phyloP scores from a whole-genome alignment of 2,113 vertebrate genomes.

The Rhea americana region DNA sequence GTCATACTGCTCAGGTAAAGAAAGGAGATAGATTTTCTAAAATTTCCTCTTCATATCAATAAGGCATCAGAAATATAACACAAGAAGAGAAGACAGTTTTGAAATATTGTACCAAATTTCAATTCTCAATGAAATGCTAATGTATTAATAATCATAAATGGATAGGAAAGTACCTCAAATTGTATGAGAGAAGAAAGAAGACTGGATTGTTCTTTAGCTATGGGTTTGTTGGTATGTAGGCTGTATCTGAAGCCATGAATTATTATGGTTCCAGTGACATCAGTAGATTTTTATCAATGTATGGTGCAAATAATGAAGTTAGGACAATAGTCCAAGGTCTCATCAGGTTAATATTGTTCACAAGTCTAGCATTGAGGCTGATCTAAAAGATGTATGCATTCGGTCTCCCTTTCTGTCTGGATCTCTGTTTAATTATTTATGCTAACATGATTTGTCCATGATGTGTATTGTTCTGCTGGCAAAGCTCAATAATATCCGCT shows the following conservation, averaged over 20 bases:
- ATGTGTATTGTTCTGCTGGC: neutral
- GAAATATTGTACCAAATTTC: neutral
- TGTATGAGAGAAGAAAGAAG: neutral
- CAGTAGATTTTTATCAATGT: neutral
- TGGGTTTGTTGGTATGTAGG: neutral
- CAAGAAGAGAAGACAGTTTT: neutral
- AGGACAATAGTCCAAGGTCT: neutral
- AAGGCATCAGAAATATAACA: neutral
- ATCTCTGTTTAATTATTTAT: neutral
- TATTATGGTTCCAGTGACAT: neutral
- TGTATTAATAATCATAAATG: neutral
- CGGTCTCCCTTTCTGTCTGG: neutral
- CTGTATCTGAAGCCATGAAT: neutral
- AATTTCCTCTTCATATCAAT: neutral
- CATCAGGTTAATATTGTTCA: neutral
- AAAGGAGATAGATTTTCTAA: neutral
- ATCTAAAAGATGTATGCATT: neutral
- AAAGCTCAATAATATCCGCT: neutral
- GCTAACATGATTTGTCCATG: neutral
- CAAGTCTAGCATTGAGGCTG: neutral
- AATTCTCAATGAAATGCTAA: neutral
- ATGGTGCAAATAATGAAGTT: neutral
- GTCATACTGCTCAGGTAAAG: neutral
- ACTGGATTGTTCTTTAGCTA: neutral
- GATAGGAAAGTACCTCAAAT: neutral